phyloP scores from a whole-genome alignment of 1,140 invertebrate genomes.

The Drosophila nebulosa region DNA sequence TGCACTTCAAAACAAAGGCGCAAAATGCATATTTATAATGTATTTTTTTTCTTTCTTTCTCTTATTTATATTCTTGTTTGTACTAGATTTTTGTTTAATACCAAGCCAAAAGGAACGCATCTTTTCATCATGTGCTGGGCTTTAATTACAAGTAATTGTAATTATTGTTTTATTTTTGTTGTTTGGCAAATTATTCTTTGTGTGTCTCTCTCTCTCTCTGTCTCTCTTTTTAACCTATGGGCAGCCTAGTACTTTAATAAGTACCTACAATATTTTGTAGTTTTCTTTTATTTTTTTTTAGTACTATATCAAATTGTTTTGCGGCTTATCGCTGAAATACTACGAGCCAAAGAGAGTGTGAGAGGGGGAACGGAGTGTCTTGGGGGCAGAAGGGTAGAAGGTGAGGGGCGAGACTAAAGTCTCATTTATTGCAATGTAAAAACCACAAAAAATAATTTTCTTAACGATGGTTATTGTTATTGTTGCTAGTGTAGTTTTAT shows the following conservation, averaged over 20 bases:
- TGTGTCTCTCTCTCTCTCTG: too few species aligned
- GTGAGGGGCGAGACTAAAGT: background rate
- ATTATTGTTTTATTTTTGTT: background rate
- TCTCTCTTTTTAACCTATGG: background rate
- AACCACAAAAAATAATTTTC: background rate
- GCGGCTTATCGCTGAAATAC: background rate
- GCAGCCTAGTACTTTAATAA: background rate
- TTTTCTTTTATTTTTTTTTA: background rate
- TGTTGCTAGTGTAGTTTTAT: background rate
- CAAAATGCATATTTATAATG: constrained; percentile 28
- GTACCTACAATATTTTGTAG: background rate
- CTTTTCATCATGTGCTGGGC: background rate
- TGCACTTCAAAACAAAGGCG: constrained; percentile 31
- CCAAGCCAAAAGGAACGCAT: background rate
- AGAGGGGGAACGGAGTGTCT: background rate
- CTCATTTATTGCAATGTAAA: background rate
- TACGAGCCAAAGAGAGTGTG: background rate
- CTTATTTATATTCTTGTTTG: constrained; percentile 24
- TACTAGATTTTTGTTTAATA: background rate
- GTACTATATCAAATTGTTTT: background rate
- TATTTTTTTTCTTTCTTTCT: constrained; percentile 3
- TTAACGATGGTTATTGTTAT: background rate
- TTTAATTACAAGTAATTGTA: constrained; percentile 25
- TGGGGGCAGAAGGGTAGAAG: background rate
- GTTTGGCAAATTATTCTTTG: background rate